Evolutionary conservation across 2,797 vertebrate genomes (phyloP).

Genomic region (Sebastes aleutianus): DNA sequence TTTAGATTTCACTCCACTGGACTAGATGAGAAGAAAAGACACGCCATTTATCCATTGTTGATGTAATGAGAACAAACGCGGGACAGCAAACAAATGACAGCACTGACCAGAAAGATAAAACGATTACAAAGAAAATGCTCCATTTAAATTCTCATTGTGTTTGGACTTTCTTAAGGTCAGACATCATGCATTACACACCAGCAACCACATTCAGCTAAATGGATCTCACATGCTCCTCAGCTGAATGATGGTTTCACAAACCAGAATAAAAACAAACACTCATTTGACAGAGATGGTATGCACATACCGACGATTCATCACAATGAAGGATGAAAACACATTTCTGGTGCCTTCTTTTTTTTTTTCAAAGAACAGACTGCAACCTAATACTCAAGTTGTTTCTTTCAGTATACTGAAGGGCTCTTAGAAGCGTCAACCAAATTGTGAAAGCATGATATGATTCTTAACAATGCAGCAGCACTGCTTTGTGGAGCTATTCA

Average conservation of each 20-base stretch:
- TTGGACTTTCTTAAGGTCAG: constrained; percentile 34
- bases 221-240: constrained; percentile 10
- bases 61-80: constrained; percentile 31
- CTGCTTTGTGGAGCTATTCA: neutral
- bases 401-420: neutral
- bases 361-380: constrained; percentile 3
- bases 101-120: constrained; percentile 31
- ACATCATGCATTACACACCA: constrained; percentile 15
- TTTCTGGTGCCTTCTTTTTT: neutral
- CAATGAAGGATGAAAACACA: neutral
- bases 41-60: constrained; percentile 26
- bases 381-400: neutral
- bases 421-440: constrained; percentile 17
- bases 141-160: constrained; percentile 22
- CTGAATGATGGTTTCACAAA: constrained; percentile 16
- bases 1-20: constrained; percentile 14
- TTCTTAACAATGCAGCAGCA: constrained; percentile 4
- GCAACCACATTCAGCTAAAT: constrained; percentile 10
- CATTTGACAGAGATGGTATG: constrained; percentile 2
- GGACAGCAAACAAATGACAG: constrained; percentile 38
- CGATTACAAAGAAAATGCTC: neutral
- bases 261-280: constrained; percentile 13
- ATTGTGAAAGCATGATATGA: constrained; percentile 17
- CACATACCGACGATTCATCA: constrained; percentile 15
- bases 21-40: constrained; percentile 35